phyloP scores from a whole-genome alignment of 2,888 invertebrate species.

The Thera obeliscata region DNA sequence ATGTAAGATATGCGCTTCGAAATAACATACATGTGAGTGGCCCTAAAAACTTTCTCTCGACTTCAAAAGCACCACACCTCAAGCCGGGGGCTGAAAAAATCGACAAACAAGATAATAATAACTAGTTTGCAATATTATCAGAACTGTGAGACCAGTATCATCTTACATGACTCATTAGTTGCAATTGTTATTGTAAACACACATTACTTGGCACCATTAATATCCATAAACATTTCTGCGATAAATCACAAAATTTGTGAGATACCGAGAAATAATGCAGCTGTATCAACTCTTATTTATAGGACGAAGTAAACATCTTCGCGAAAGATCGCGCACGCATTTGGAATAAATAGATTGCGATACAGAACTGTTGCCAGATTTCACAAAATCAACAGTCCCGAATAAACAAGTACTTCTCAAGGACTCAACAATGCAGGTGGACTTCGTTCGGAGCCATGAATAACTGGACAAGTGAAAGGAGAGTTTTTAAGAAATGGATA shows the following conservation, averaged over 20 bases:
- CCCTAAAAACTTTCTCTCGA: too few relatives aligned
- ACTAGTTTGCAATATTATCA: constrained; percentile 1
- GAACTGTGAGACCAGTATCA: constrained; percentile 3
- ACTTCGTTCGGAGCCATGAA: constrained; percentile 25
- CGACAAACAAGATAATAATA: background rate
- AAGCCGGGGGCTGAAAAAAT: background rate
- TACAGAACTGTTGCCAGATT: constrained; percentile 37
- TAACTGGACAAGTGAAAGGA: constrained; percentile 21
- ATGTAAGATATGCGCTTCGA: background rate
- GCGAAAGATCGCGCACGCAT: constrained; percentile 30
- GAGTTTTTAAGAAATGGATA: constrained; percentile 5
- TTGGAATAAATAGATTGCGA: constrained; percentile 34
- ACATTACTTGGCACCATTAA: constrained; percentile 23
- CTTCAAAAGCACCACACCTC: background rate
- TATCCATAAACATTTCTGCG: constrained; percentile 28
- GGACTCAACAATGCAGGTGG: constrained; percentile 30
- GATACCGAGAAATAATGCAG: constrained; percentile 30
- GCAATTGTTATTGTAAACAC: constrained; percentile 8
- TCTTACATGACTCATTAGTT: background rate
- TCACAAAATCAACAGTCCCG: constrained; percentile 39
- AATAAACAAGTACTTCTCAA: constrained; percentile 37
- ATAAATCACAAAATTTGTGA: constrained; percentile 30
- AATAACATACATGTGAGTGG: too few relatives aligned
- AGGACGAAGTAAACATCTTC: constrained; percentile 33
- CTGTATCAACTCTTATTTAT: constrained; percentile 35